Evolutionary conservation across 1,140 invertebrate species (phyloP), one percentile per base, ranked within the genome.

Genomic region (Ceratosolen fusciceps): DNA sequence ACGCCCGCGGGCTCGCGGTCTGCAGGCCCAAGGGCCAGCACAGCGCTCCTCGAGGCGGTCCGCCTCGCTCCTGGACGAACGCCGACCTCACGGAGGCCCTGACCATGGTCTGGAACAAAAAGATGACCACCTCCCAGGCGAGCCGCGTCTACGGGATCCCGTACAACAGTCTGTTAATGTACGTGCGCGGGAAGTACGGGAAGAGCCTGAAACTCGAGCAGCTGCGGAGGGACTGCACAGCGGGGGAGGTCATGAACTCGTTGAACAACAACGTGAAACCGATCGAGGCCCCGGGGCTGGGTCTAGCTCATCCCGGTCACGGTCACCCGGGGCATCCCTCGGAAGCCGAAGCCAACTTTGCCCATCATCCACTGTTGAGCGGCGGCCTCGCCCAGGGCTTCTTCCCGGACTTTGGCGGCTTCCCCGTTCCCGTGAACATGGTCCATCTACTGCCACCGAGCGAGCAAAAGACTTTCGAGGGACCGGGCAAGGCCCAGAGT

Each of bases 91-190:
- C 96, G 19, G 95, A 97, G 88, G 96, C 96, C 0, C 90, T 97
- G 21, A 95, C 96, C 84, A 95, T 96, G 87, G 96, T 97, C 0
- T 97, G 96, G 96, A 96, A 96, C 87, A 96, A 96, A 85, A 96
- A 96, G 85, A 97, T 97, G 95, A 97, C 96, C n/a, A 97, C 96
- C 1, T 96, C 95, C 80, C 96, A 97, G 88, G 96, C 96, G 0
- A 96, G 95, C 21, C 90, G 96, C 60, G 95, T 96, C 83, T 97
- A 96, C 87, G 96, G 96, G 9, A 97, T 97, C 70, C 96, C 96
- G 1, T 97, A 97, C 92, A 97, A 97, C 88, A 96, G 95, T 29
- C 90, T 97, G 1, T 91, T 97, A 21, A 97, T 97, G 96, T 97
- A 97, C 89, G 96, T 97, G 9, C 91, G 96, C n/a, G 96, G 96